A percentile compares a stretch with the other conserved stretches of the same genome.
phyloP scores from a whole-genome alignment of 2,888 invertebrate genomes.

The Zele albiditarsus region DNA sequence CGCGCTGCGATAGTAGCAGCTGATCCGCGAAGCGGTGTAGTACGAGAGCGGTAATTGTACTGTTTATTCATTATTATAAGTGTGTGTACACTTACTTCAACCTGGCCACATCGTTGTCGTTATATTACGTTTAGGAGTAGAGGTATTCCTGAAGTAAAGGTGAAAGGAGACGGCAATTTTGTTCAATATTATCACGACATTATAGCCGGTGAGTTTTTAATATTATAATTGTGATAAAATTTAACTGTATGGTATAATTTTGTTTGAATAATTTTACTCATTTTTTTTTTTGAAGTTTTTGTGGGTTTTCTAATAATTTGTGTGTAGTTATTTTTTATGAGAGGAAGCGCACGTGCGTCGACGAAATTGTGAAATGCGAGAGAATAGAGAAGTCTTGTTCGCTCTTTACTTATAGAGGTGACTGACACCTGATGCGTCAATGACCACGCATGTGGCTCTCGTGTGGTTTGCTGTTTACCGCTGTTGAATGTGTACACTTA shows the following conservation, averaged over 20 bases:
- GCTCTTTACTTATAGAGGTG: conserved; percentile 58
- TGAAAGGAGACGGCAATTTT: not conserved
- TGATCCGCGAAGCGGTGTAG: conserved; percentile 61
- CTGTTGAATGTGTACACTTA: no score
- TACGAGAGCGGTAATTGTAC: not conserved
- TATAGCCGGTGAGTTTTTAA: not conserved
- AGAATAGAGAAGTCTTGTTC: conserved; percentile 15
- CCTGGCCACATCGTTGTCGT: not conserved
- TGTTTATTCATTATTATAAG: not conserved
- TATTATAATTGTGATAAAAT: not conserved
- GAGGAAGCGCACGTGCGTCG: no score
- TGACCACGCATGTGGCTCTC: conserved; percentile 64
- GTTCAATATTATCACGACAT: not conserved
- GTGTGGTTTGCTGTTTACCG: conserved; percentile 42
- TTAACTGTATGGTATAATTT: not conserved
- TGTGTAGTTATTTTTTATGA: no score
- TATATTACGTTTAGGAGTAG: not conserved
- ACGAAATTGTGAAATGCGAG: conserved; percentile 7
- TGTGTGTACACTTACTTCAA: not conserved
- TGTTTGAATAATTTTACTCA: not conserved
- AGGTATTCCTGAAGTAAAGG: conserved; percentile 11
- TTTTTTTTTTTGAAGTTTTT: not conserved
- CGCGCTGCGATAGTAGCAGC: conserved; percentile 62
- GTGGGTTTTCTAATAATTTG: no score
- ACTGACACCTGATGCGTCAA: conserved; percentile 73